Base-by-base conservation (phyloP, 1,140 invertebrate genomes). In the Cydia strobilella region DNA sequence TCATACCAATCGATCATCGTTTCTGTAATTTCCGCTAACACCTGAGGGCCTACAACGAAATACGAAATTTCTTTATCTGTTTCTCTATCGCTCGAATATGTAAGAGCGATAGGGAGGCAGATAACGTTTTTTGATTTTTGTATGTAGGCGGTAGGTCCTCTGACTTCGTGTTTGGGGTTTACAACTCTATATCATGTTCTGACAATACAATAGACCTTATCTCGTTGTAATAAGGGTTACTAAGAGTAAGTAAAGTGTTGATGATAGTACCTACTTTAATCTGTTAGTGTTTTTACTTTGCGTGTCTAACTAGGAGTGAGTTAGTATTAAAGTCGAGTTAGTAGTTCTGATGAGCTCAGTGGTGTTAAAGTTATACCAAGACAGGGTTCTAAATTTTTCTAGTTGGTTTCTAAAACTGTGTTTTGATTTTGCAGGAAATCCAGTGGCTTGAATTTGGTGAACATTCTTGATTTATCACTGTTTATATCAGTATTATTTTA, bases 1-100 rank as follows among this genome's bases (percentile, higher is more conserved):
- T 83, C 86, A 88, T 88, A 88, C 79, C 75, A 86, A 87, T 83
- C 73, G 74, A 66, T 80, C 73, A 62, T 74, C 18, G 7, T 54
- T n/a, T 54, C 54, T 59, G 18, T 23, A 59, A 59, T 59, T 20
- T 3, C 20, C 20, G 18, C 20, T 59, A 59, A 59, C 20, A 59
- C 54, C 54, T 9, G n/a, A 23, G 6, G 6, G 1, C 12, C 45
- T 15, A n/a, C 13, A 5, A 12, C 12, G 9, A 13, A 42, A 42
- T 42, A 9, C 9, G 39, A 13, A 12, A 42, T 13, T 42, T 42
- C 9, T 13, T 12, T 42, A 42, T 42, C 39, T 42, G 39, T 10
- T 13, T 12, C 12, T 42, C 39, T 42, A 42, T 42, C 39, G 39
- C 12, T 42, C 39, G 39, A 42, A 42, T 42, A 13, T 10, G 10